Conservation (phyloP, 2,113 vertebrate genomes). For the Steatornis caripensis region DNA sequence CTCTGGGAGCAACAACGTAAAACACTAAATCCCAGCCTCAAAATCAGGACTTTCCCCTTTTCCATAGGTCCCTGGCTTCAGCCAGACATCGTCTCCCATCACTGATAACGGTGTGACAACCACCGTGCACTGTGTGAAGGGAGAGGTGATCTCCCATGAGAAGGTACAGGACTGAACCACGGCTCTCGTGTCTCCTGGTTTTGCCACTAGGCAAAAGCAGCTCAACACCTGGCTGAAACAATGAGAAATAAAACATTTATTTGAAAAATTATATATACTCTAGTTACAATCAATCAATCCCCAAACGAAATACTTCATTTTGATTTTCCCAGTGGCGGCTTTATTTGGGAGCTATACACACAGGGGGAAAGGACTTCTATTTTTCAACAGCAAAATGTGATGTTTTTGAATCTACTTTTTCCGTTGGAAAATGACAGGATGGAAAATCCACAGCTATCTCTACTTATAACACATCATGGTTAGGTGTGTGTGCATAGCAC, state of each 20-base stretch:
- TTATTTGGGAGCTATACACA: not conserved
- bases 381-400: conserved; percentile 40
- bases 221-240: not conserved
- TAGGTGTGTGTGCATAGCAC: conserved; percentile 66
- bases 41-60: not conserved
- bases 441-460: conserved; percentile 69
- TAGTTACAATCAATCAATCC: not conserved
- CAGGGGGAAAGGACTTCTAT: not conserved
- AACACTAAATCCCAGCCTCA: not conserved
- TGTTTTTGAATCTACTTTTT: conserved; percentile 47
- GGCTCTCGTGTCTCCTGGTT: not conserved
- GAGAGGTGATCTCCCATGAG: not conserved
- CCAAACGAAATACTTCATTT: not conserved
- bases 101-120: not conserved
- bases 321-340: not conserved
- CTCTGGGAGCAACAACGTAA: not conserved
- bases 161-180: not conserved
- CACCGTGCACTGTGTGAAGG: not conserved
- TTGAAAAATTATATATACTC: not conserved
- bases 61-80: not conserved
- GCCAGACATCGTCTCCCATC: not conserved
- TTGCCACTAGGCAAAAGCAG: not conserved
- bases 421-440: conserved; percentile 62
- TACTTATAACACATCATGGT: conserved; percentile 64
- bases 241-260: not conserved